Evolutionary conservation across 1,140 invertebrate genomes (phyloP).

Genomic region (Listronotus oregonensis): DNA sequence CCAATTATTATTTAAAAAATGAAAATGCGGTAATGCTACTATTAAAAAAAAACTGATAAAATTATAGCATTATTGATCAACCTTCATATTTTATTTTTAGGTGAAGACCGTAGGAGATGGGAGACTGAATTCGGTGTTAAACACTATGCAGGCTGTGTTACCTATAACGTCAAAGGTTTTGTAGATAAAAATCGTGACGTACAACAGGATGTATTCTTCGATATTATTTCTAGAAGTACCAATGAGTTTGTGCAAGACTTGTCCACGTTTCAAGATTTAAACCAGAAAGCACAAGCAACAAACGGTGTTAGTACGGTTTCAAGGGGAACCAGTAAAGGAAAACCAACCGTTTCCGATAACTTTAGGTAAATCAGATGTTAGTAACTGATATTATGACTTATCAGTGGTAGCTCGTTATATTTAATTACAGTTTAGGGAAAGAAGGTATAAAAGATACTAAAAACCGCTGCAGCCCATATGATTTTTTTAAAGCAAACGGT

Average conservation of each 20-base stretch:
- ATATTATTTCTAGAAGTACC: conserved; percentile 84
- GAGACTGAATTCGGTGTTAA: conserved; percentile 88
- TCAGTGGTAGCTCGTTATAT: no score
- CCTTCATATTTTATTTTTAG: conserved; percentile 41
- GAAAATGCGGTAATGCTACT: no score
- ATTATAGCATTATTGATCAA: no score
- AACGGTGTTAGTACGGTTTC: conserved; percentile 71
- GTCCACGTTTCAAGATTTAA: conserved; percentile 75
- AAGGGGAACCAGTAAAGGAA: conserved; percentile 85
- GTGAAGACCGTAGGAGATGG: conserved; percentile 82
- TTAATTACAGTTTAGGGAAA: no score
- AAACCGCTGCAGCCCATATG: no score
- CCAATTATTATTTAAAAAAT: no score
- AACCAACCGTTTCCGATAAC: conserved; percentile 91
- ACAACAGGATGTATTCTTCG: conserved; percentile 94
- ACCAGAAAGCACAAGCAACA: conserved; percentile 42
- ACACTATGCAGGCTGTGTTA: conserved; percentile 95
- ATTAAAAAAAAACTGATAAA: no score
- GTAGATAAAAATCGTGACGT: conserved; percentile 96
- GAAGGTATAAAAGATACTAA: no score
- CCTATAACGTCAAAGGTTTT: conserved; percentile 91
- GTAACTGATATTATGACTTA: no score
- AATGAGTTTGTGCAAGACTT: conserved; percentile 89
- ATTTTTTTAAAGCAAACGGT: no score
- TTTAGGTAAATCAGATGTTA: conserved; percentile 59